Evolutionary conservation across 2,888 invertebrate genomes (phyloP).

Genomic region (Agonopterix arenella): DNA sequence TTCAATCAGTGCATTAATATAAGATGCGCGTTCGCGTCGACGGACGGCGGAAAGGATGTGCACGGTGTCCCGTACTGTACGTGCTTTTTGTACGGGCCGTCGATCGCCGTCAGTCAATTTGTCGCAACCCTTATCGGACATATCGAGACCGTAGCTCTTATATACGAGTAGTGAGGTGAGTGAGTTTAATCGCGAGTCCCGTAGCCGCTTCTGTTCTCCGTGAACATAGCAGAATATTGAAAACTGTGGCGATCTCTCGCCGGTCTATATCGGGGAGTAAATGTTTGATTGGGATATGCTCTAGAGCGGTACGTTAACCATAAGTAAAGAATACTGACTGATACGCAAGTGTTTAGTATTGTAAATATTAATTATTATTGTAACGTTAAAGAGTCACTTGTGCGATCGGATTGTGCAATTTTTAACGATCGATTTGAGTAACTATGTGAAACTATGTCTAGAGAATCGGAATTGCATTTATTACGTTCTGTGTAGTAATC

Average conservation of each 20-base stretch:
- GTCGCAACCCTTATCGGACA: conserved; percentile 18
- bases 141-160: conserved; percentile 35
- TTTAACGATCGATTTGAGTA: conserved; percentile 20
- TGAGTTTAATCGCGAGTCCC: conserved; percentile 20
- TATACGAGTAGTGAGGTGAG: conserved; percentile 29
- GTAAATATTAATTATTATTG: conserved; percentile 63
- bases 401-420: conserved; percentile 47
- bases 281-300: no score
- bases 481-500: conserved; percentile 18
- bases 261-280: no score
- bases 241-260: no score
- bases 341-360: conserved; percentile 67
- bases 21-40: no score
- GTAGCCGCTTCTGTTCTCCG: conserved; percentile 37
- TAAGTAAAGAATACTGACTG: conserved; percentile 56
- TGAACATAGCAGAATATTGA: conserved; percentile 9
- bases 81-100: no score
- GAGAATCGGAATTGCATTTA: conserved; percentile 53
- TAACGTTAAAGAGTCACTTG: conserved; percentile 52
- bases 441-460: conserved; percentile 29
- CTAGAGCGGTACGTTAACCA: conserved; percentile 1
- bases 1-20: not conserved
- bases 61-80: no score
- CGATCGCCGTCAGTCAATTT: no score
- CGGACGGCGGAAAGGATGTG: no score